Evolutionary conservation across 2,113 vertebrate species (phyloP).

Genomic region (Leptobrachium leishanense): DNA sequence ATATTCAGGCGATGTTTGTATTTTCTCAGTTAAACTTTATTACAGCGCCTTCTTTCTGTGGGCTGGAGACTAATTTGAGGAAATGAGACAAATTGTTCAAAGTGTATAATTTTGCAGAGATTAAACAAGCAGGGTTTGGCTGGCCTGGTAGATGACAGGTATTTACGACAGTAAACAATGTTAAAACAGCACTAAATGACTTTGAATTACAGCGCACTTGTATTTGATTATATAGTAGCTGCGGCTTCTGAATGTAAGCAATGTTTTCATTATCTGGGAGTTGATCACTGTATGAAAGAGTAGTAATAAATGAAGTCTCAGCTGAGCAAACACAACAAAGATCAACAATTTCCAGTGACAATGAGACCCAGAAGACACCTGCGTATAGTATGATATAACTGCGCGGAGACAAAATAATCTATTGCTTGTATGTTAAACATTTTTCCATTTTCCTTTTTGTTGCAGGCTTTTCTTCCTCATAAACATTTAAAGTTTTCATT

Average conservation of each 20-base stretch:
- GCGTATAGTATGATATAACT: background rate
- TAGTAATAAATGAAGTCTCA: background rate
- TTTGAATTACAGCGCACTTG: constrained; percentile 1
- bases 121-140: constrained; percentile 1
- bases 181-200: background rate
- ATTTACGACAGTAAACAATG: constrained; percentile 14
- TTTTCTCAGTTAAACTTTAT: too few relatives aligned
- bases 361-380: background rate
- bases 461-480: too few relatives aligned
- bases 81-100: background rate
- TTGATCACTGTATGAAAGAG: background rate
- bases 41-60: too few relatives aligned
- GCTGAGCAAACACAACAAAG: constrained; percentile 10
- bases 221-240: constrained; percentile 2
- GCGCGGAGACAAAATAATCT: background rate
- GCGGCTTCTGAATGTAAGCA: background rate
- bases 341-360: background rate
- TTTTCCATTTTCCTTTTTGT: too few relatives aligned
- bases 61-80: background rate
- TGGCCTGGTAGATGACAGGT: constrained; percentile 6
- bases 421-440: too few relatives aligned
- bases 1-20: too few relatives aligned
- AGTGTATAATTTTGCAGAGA: background rate
- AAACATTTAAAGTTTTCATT: too few relatives aligned
- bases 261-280: background rate